A percentile compares a stretch with the other conserved stretches of the same genome.
Evolutionary conservation across 2,888 invertebrate species (phyloP).

Genomic region (Spodoptera picta): DNA sequence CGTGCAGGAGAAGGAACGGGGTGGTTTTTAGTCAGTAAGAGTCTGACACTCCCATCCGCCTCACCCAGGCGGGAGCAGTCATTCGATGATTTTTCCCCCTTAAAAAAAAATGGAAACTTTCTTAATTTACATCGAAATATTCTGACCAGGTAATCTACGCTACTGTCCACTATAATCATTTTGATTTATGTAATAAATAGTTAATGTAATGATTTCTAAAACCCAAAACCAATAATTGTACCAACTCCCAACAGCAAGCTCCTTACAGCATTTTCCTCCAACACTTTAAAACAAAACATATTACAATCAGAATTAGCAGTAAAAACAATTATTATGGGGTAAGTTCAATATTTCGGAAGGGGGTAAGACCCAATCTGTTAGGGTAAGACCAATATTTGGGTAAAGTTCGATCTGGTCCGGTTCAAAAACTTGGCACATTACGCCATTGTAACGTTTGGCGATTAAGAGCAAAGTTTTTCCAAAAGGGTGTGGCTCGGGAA

Average conservation of each 20-base stretch:
- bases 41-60: too few relatives aligned
- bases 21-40: too few relatives aligned
- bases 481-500: slow-evolving; percentile 73
- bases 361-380: slow-evolving; percentile 31
- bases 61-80: too few relatives aligned
- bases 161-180: too few relatives aligned
- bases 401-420: slow-evolving; percentile 62
- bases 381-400: slow-evolving; percentile 33
- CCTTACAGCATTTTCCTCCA: slow-evolving; percentile 1
- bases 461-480: slow-evolving; percentile 85
- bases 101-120: too few relatives aligned
- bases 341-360: slow-evolving; percentile 30
- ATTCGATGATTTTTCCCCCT: too few relatives aligned
- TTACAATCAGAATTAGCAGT: slow-evolving; percentile 46
- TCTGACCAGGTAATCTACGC: too few relatives aligned
- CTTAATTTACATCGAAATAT: too few relatives aligned
- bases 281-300: slow-evolving; percentile 39
- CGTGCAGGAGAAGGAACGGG: too few relatives aligned
- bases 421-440: slow-evolving; percentile 78
- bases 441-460: slow-evolving; percentile 82
- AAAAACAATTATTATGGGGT: slow-evolving; percentile 33
- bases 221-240: background rate
- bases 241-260: slow-evolving; percentile 13
- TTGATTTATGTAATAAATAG: too few relatives aligned
- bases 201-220: too few relatives aligned